A percentile compares a stretch with the other conserved stretches of the same genome.
phyloP scores from a whole-genome alignment of 1,140 invertebrate genomes.

The Diabrotica undecimpunctata region DNA sequence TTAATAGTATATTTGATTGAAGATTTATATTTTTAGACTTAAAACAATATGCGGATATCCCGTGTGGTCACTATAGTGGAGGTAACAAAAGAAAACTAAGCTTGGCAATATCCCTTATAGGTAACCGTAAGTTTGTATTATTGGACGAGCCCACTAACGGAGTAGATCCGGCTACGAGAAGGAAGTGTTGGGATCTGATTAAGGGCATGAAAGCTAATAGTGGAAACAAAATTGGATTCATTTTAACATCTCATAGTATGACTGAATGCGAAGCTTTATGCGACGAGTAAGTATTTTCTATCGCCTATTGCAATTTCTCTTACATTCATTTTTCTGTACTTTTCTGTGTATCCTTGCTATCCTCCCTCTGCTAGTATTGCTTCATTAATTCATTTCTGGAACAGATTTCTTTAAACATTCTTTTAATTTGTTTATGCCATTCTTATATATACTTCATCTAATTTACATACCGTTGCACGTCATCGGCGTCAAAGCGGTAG shows the following conservation, averaged over 20 bases:
- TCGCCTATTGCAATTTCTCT: background rate
- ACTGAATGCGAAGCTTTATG: conserved; percentile 83
- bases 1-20: too few species aligned
- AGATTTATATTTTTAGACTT: conserved; percentile 28
- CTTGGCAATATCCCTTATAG: conserved; percentile 75
- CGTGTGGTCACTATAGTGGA: conserved; percentile 61
- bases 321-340: background rate
- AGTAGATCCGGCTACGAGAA: conserved; percentile 63
- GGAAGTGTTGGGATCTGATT: conserved; percentile 62
- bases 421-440: too few species aligned
- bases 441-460: too few species aligned
- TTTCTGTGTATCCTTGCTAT: conserved; percentile 5
- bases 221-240: conserved; percentile 50
- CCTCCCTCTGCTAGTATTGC: too few species aligned
- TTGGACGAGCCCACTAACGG: conserved; percentile 70
- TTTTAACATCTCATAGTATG: conserved; percentile 71
- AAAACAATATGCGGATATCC: conserved; percentile 46
- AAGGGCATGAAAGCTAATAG: conserved; percentile 47
- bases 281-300: conserved; percentile 43
- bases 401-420: too few species aligned
- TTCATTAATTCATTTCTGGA: too few species aligned
- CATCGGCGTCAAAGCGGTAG: too few species aligned
- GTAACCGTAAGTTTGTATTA: conserved; percentile 70
- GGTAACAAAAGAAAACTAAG: conserved; percentile 83
- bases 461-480: too few species aligned